phyloP scores from a whole-genome alignment of 2,888 invertebrate genomes.

The Gisinianus flammeolus region DNA sequence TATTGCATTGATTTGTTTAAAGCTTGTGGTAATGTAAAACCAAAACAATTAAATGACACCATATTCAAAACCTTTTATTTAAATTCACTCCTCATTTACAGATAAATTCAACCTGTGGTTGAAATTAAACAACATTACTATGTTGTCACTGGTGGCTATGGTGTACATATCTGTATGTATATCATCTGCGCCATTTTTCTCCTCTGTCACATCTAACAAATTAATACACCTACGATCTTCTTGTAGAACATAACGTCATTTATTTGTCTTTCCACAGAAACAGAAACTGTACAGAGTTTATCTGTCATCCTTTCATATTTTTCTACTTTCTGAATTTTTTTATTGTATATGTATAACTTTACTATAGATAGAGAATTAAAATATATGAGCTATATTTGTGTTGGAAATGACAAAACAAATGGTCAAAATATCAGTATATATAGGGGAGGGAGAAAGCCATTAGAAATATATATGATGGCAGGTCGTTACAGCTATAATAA shows the following conservation, averaged over 20 bases:
- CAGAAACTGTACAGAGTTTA: not conserved
- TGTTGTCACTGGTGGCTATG: no score
- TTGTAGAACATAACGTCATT: not conserved
- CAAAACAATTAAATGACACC: no score
- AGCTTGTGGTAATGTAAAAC: no score
- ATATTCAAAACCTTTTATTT: no score
- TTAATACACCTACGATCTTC: not conserved
- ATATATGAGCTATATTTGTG: not conserved
- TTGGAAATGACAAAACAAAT: not conserved
- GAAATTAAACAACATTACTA: no score
- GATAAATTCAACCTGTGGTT: no score
- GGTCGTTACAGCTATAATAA: not conserved
- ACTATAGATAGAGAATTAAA: no score
- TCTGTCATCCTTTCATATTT: not conserved
- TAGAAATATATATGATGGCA: not conserved
- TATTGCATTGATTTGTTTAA: no score
- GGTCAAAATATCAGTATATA: not conserved
- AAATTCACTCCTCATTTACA: no score
- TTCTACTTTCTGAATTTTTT: constrained; percentile 9
- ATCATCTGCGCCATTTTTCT: not conserved
- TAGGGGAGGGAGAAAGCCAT: not conserved
- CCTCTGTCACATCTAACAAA: no score
- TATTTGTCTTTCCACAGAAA: not conserved
- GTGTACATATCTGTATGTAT: no score
- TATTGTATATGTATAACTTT: not conserved